Base-by-base conservation (phyloP, 2,797 vertebrate genomes). In the Anabas testudineus region DNA sequence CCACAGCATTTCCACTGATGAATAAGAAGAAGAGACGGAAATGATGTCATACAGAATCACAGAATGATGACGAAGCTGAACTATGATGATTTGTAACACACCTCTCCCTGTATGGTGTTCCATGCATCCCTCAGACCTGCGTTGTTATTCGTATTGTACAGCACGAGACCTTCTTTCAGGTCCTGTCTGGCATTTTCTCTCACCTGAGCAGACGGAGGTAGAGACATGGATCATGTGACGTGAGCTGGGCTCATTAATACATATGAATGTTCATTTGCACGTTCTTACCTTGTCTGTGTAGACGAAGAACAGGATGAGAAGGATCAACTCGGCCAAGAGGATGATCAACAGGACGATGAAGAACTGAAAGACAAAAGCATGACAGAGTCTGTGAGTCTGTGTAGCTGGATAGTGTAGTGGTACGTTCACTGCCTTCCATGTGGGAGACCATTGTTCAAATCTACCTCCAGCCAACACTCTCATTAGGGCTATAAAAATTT, bases 71-170 rank as follows among this genome's bases (percentile, higher is more conserved):
- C n/a, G n/a, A n/a, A n/a, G n/a, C n/a, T n/a, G n/a, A n/a, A n/a
- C n/a, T n/a, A 34, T 34, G 32, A 19, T 18, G 42, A 15, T 0
- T 0, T 19, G 1, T 5, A 15, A 7, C 4, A n/a, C 78, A 99
- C 98, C 95, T 99, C 97, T 37, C 94, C 93, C 92, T 99, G 98
- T 76, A 99, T 99, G 81, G 97, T 94, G 93, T 98, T 97, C 98
- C 98, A 99, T 0, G 98, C 98, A 0, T 99, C 96, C 87, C 92
- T 96, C 80, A 99, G 93, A 2, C 98, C 98, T 18, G 97, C 93
- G 9, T 99, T 99, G 87, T 96, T 94, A 14, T 98, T 96, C 0
- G 95, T 96, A 86, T 95, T 96, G 91, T 97, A 99, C 1, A 99
- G 94, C 51, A 92, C 91, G 72, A 99, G 93, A 2, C 98, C 98